These are phyloP conservation scores for Tympanuchus pallidicinctus DNA, from an alignment of 2,113 vertebrate species.

Conservation along the genomic window DNA sequence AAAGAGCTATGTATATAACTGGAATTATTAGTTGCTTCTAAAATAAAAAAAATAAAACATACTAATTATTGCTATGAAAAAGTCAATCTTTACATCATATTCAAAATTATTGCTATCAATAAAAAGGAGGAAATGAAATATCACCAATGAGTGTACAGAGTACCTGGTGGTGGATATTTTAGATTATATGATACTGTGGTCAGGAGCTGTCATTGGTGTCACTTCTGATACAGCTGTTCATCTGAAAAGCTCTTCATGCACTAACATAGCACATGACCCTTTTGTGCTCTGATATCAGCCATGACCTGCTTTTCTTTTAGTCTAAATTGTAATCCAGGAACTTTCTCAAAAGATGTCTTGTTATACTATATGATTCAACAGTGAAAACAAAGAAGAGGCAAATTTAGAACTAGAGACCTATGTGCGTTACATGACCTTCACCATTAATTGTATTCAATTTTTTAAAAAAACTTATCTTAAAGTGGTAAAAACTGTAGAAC, in stretches of 20 bases:
- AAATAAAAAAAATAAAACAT: neutral
- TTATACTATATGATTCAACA: no score
- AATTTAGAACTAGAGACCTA: neutral
- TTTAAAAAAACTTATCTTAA: rapidly evolving
- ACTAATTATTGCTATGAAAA: neutral
- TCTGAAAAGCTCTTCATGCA: neutral
- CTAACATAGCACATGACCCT: neutral
- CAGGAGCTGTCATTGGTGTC: neutral
- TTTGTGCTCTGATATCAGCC: neutral
- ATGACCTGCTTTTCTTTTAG: neutral
- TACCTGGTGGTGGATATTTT: neutral
- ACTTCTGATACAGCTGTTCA: neutral
- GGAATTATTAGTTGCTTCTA: neutral
- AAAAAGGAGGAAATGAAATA: neutral
- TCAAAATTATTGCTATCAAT: neutral
- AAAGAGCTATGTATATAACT: neutral
- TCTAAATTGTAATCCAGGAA: no score
- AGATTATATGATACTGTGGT: neutral
- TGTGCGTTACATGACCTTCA: rapidly evolving
- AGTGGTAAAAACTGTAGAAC: neutral
- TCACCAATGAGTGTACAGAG: neutral
- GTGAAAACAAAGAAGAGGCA: neutral
- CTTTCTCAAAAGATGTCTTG: no score
- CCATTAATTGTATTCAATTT: neutral
- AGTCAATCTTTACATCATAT: neutral